Evolutionary conservation across 2,113 vertebrate species (phyloP).

Genomic region (Chaetorhynchus papuensis): DNA sequence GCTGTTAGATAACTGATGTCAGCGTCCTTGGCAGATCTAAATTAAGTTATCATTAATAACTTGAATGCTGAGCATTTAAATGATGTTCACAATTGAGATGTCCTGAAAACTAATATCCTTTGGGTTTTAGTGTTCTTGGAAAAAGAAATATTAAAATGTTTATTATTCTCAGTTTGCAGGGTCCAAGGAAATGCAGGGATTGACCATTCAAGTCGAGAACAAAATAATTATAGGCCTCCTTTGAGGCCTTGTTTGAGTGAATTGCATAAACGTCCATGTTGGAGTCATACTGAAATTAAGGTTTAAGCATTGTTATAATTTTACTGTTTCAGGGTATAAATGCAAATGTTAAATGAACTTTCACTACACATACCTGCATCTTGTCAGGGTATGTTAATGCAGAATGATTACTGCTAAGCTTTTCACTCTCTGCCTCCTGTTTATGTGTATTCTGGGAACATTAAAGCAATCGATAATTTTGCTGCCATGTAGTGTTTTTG

Average conservation of each 20-base stretch:
- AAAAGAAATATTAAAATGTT: not conserved
- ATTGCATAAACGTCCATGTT: not conserved
- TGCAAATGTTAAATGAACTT: not conserved
- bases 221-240: not conserved
- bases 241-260: not conserved
- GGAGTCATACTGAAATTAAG: not conserved
- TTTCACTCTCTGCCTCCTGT: not conserved
- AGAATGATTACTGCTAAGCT: not conserved
- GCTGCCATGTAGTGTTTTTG: not conserved
- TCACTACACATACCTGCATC: not conserved
- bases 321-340: not conserved
- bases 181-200: not conserved
- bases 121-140: not conserved
- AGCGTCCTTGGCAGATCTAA: not conserved
- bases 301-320: not conserved
- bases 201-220: not conserved
- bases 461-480: not conserved
- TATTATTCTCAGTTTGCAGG: not conserved
- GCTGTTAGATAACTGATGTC: not conserved
- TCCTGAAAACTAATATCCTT: not conserved
- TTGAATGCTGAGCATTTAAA: not conserved
- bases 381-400: not conserved
- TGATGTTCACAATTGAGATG: not conserved
- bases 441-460: not conserved
- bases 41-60: not conserved